phyloP scores from a whole-genome alignment of 2,797 vertebrate species.

The Rhinella marina region DNA sequence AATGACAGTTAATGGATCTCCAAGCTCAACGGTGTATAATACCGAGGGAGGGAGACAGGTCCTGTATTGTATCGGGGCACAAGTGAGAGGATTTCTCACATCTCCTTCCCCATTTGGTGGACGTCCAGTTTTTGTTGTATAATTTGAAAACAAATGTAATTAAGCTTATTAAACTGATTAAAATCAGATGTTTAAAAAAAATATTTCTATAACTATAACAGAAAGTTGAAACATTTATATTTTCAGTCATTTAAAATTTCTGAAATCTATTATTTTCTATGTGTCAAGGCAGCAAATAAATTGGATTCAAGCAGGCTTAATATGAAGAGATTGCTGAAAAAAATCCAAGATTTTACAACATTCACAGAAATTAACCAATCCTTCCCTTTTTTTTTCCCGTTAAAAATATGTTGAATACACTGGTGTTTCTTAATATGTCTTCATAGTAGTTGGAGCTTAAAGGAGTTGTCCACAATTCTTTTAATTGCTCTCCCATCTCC shows the following conservation, averaged over 20 bases:
- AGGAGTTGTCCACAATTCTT: too few species aligned
- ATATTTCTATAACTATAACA: too few species aligned
- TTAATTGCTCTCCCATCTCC: too few species aligned
- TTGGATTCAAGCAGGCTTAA: neutral
- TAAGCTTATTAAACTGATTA: neutral
- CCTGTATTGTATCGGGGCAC: constrained; percentile 18
- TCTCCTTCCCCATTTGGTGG: neutral
- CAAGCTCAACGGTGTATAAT: constrained; percentile 32
- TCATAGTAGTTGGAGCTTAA: too few species aligned
- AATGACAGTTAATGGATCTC: constrained; percentile 50
- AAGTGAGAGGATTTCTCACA: neutral
- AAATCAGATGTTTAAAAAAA: neutral
- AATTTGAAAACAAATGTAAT: neutral
- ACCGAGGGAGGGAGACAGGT: constrained; percentile 26
- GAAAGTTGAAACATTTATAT: neutral
- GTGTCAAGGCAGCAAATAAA: neutral
- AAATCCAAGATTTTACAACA: too few species aligned
- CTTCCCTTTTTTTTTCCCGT: too few species aligned
- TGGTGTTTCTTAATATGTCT: too few species aligned
- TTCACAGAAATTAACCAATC: too few species aligned
- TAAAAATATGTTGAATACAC: too few species aligned
- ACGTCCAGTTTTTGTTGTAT: neutral
- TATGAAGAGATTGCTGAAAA: neutral
- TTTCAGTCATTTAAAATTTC: neutral
- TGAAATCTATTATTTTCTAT: neutral